Conservation (phyloP, 2,888 invertebrate species). For the Caenorhabditis macrosperma region DNA sequence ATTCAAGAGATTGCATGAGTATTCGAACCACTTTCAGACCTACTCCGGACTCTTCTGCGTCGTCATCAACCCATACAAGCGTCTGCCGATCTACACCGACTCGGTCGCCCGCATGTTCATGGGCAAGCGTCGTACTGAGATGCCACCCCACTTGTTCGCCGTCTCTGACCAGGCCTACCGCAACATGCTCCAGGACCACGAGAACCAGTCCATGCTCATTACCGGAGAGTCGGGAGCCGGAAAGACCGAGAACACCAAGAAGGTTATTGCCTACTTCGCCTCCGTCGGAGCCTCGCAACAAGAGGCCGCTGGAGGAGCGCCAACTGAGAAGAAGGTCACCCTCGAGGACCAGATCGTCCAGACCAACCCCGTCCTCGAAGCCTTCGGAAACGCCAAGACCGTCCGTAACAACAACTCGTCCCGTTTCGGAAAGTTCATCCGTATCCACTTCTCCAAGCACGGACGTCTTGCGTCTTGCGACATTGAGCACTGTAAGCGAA, state of each 20-base stretch:
- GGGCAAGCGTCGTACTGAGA: slow-evolving; percentile 83
- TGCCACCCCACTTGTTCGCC: slow-evolving; percentile 80
- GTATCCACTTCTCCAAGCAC: slow-evolving; percentile 99
- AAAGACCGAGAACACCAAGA: slow-evolving; percentile 99
- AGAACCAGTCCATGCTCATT: slow-evolving; percentile 99
- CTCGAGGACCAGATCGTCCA: slow-evolving; percentile 99
- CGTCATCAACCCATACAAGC: slow-evolving; percentile 99
- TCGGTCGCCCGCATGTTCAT: slow-evolving; percentile 97
- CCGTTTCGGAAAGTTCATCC: slow-evolving; percentile 99
- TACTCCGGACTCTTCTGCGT: slow-evolving; percentile 99
- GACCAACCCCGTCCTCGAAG: slow-evolving; percentile 99
- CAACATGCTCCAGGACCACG: slow-evolving; percentile 87
- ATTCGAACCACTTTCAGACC: slow-evolving; percentile 89
- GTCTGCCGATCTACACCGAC: slow-evolving; percentile 98
- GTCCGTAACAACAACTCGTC: slow-evolving; percentile 99
- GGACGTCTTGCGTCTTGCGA: slow-evolving; percentile 99
- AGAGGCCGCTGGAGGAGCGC: slow-evolving; percentile 26
- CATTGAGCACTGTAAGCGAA: slow-evolving; percentile 97
- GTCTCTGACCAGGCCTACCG: slow-evolving; percentile 77
- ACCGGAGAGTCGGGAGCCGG: slow-evolving; percentile 99
- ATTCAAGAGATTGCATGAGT: too few species aligned
- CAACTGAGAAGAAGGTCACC: slow-evolving; percentile 85
- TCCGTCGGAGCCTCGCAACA: slow-evolving; percentile 84
- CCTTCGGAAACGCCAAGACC: slow-evolving; percentile 99
- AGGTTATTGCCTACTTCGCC: slow-evolving; percentile 94